Evolutionary conservation across 2,113 vertebrate species (phyloP), one percentile per base, ranked within the genome.

Genomic region (Stictonetta naevosa): DNA sequence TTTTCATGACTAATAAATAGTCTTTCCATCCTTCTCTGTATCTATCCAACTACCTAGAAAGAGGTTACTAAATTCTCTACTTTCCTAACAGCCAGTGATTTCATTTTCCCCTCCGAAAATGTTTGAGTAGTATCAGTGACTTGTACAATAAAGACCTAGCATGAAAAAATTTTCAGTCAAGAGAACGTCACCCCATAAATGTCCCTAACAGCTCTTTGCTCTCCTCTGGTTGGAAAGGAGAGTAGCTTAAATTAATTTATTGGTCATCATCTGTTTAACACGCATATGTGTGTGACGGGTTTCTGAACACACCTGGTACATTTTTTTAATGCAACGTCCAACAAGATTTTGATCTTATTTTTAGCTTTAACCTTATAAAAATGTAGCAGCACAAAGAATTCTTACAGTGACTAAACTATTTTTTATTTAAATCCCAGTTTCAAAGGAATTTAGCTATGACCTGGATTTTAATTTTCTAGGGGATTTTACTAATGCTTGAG

Each of bases 151-250:
- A 74, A 85, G n/a, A n/a, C 48, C 96, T 87, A 95, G 96, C 88
- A 77, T 92, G 94, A 96, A 98, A 95, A 98, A 97, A 98, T 98
- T 97, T 95, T 93, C 79, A 89, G 55, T 92, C 84, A 96, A 73
- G 85, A 50, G 50, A 93, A 52, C 2, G 0, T 90, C 88, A 96
- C 88, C 87, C 95, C 72, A 81, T 96, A 97, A 97, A 97, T 38
- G 86, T 71, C 33, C 55, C 52, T 89, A 92, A 83, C 82, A 92
- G 74, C 86, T 97, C 83, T 78, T 90, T 96, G 83, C 93, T 96
- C 88, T 91, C 90, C 92, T 79, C 89, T 87, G 34, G 92, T 95
- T 95, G 2, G 3, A 94, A 96, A 95, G 53, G 76, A 81, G 79
- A 86, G n/a, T 82, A 81, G 56, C 42, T 86, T 91, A 96, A 90